Conservation (phyloP, 2,888 invertebrate genomes). For the Epinotia demarniana region DNA sequence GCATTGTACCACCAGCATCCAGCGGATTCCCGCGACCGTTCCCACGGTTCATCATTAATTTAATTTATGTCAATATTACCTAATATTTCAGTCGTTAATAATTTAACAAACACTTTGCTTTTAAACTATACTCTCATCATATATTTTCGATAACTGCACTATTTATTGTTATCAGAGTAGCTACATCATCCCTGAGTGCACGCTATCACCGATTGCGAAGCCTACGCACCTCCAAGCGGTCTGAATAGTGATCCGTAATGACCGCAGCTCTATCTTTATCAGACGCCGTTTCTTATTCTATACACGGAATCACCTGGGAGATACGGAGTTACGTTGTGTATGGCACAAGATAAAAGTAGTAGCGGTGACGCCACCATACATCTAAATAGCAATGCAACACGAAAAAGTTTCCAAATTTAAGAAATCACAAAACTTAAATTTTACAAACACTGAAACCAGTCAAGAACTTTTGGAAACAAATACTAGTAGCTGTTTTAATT, state of each 20-base stretch:
- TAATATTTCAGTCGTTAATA: background rate
- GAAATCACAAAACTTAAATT: too few species aligned
- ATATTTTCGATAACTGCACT: background rate
- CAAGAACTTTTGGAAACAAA: too few species aligned
- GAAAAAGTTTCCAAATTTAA: too few species aligned
- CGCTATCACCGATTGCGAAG: conserved; percentile 34
- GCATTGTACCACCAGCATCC: too few species aligned
- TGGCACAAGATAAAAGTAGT: conserved; percentile 32
- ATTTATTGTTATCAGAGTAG: conserved; percentile 11
- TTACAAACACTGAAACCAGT: too few species aligned
- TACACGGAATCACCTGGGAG: conserved; percentile 51
- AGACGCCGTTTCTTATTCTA: conserved; percentile 57
- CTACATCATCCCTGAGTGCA: conserved; percentile 24
- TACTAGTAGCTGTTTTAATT: too few species aligned
- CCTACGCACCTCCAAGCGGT: conserved; percentile 62
- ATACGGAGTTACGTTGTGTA: conserved; percentile 48
- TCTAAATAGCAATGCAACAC: too few species aligned
- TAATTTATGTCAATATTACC: too few species aligned
- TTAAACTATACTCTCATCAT: conserved; percentile 7
- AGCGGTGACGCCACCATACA: conserved; percentile 17
- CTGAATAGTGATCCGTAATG: conserved; percentile 54
- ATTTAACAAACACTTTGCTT: conserved; percentile 3
- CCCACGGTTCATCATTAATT: background rate
- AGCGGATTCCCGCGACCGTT: too few species aligned
- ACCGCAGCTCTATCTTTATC: conserved; percentile 56